These are phyloP conservation scores for Oncorhynchus mykiss DNA, from an alignment of 2,113 vertebrate species.

Conservation along the genomic window DNA sequence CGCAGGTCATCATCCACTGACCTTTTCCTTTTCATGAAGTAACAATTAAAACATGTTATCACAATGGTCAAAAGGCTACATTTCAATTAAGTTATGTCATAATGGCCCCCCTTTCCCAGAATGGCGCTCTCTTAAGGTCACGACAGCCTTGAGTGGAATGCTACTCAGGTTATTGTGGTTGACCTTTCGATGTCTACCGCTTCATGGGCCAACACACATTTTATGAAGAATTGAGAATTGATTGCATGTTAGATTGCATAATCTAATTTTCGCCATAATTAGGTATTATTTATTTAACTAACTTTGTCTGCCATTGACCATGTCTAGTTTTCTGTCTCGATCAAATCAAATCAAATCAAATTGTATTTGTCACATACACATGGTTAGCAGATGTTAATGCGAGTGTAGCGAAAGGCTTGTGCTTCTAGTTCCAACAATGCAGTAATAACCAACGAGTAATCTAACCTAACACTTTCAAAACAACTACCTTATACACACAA, in stretches of 20 bases:
- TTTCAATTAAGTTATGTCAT: conserved; percentile 59
- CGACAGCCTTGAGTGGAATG: conserved; percentile 52
- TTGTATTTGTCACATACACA: too few species aligned
- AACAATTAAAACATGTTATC: conserved; percentile 34
- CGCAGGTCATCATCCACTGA: background rate
- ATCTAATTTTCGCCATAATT: conserved; percentile 15
- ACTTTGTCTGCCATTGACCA: background rate
- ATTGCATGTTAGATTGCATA: conserved; percentile 44
- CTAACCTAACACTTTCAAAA: too few species aligned
- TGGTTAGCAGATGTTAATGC: too few species aligned
- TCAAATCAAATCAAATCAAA: too few species aligned
- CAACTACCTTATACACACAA: too few species aligned
- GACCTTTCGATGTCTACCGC: conserved; percentile 65
- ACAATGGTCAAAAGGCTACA: conserved; percentile 37
- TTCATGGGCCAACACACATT: conserved; percentile 42
- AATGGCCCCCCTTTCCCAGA: conserved; percentile 45
- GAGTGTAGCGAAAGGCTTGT: too few species aligned
- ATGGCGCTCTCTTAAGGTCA: conserved; percentile 65
- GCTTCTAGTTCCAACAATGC: too few species aligned
- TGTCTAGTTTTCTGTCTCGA: background rate
- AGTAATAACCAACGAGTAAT: too few species aligned
- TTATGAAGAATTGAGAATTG: background rate
- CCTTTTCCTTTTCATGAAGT: conserved; percentile 37
- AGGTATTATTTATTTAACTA: background rate
- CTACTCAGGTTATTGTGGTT: conserved; percentile 54